Evolutionary conservation across 1,140 invertebrate genomes (phyloP).

Genomic region (Homarus americanus): DNA sequence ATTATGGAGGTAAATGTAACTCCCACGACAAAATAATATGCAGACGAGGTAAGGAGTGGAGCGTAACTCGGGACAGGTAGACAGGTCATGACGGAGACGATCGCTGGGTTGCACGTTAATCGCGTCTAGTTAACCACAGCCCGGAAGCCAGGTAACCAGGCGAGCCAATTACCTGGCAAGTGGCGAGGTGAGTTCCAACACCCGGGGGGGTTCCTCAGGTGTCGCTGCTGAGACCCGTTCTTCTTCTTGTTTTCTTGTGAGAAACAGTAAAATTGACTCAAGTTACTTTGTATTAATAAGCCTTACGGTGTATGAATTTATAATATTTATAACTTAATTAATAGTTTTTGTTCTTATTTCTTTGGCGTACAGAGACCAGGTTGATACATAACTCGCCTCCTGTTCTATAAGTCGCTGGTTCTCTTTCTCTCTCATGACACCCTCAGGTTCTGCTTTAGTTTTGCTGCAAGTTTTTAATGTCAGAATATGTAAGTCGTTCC

Average conservation of each 20-base stretch:
- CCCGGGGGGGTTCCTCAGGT: background rate
- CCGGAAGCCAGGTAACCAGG: background rate
- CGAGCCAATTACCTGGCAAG: background rate
- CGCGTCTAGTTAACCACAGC: background rate
- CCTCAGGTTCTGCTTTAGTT: too few relatives aligned
- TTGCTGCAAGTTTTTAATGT: too few relatives aligned
- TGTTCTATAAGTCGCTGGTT: too few relatives aligned
- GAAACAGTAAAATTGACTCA: background rate
- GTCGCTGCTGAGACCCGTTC: background rate
- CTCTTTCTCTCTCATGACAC: too few relatives aligned
- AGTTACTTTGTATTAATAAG: background rate
- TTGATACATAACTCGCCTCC: too few relatives aligned
- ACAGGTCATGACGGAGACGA: background rate
- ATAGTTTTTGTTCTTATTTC: too few relatives aligned
- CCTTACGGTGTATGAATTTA: too few relatives aligned
- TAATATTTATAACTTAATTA: too few relatives aligned
- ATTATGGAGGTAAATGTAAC: too few relatives aligned
- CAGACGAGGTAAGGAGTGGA: background rate
- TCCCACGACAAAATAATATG: background rate
- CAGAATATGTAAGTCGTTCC: too few relatives aligned
- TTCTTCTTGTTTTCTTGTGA: background rate
- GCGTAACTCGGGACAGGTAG: background rate
- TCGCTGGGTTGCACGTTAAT: background rate
- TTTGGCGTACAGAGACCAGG: too few relatives aligned
- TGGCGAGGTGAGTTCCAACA: background rate